Percentiles rank a stretch among this genome's conserved stretches.
These are phyloP conservation scores for Malthinus flaveolus DNA, from an alignment of 2,888 invertebrate genomes.

Conservation along the genomic window DNA sequence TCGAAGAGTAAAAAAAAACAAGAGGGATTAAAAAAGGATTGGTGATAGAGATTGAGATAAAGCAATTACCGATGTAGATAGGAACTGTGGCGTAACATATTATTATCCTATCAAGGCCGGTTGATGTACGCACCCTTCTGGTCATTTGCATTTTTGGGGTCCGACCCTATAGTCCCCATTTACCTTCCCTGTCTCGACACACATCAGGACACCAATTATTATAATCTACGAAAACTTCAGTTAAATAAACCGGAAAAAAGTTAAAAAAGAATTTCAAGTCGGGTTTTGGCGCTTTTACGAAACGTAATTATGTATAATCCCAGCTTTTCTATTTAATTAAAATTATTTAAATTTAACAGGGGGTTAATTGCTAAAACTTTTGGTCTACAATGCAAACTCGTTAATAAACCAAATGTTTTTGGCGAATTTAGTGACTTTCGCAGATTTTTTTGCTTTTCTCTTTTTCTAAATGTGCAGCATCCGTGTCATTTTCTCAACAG, in stretches of 20 bases:
- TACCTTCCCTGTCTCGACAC: conserved; percentile 23
- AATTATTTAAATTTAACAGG: too few relatives aligned
- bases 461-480: too few relatives aligned
- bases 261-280: background rate
- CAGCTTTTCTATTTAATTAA: too few relatives aligned
- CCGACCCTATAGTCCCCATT: conserved; percentile 24
- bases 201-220: conserved; percentile 28
- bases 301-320: too few relatives aligned
- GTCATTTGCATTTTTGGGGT: conserved; percentile 44
- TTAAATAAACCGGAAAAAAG: background rate
- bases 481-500: too few relatives aligned
- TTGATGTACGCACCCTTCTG: conserved; percentile 44
- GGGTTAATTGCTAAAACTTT: too few relatives aligned
- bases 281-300: too few relatives aligned
- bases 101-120: conserved; percentile 48
- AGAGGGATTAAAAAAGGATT: conserved; percentile 31
- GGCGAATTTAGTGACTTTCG: too few relatives aligned
- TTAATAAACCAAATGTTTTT: too few relatives aligned
- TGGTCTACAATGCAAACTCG: too few relatives aligned
- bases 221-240: conserved; percentile 4
- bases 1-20: conserved; percentile 22
- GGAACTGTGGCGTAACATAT: conserved; percentile 47
- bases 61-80: conserved; percentile 46
- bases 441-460: too few relatives aligned
- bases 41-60: conserved; percentile 43